phyloP scores from a whole-genome alignment of 2,888 invertebrate species.

The Melinaea menophilus region DNA sequence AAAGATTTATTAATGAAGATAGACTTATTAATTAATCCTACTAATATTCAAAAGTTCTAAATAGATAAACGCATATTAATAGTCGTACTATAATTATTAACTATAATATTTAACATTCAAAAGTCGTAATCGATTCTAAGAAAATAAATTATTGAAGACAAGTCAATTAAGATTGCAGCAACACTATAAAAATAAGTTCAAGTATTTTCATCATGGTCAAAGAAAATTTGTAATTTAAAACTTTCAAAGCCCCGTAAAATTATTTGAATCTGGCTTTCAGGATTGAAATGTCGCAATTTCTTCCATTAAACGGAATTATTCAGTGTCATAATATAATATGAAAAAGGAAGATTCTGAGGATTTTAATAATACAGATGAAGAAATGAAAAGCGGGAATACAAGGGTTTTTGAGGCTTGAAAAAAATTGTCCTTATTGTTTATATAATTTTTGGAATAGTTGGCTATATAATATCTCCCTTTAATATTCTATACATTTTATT shows the following conservation, averaged over 20 bases:
- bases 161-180: too few species aligned
- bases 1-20: too few species aligned
- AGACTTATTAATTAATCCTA: too few species aligned
- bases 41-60: too few species aligned
- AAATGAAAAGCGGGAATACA: background rate
- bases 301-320: conserved; percentile 8
- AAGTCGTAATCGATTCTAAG: too few species aligned
- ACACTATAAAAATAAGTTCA: too few species aligned
- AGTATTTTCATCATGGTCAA: background rate
- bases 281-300: conserved; percentile 12
- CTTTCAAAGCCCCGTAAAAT: background rate
- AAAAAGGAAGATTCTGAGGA: conserved; percentile 1
- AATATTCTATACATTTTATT: too few species aligned
- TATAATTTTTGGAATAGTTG: background rate
- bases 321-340: conserved; percentile 4
- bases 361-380: conserved; percentile 5
- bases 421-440: background rate
- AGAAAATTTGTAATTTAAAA: background rate
- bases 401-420: background rate
- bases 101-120: too few species aligned
- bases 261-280: conserved; percentile 7
- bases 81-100: too few species aligned
- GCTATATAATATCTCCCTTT: too few species aligned
- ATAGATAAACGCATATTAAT: too few species aligned
- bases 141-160: too few species aligned